Percentiles rank a stretch among this genome's conserved stretches.
Conservation (phyloP, 2,888 invertebrate species). For the Zhuqinia jingwanae region DNA sequence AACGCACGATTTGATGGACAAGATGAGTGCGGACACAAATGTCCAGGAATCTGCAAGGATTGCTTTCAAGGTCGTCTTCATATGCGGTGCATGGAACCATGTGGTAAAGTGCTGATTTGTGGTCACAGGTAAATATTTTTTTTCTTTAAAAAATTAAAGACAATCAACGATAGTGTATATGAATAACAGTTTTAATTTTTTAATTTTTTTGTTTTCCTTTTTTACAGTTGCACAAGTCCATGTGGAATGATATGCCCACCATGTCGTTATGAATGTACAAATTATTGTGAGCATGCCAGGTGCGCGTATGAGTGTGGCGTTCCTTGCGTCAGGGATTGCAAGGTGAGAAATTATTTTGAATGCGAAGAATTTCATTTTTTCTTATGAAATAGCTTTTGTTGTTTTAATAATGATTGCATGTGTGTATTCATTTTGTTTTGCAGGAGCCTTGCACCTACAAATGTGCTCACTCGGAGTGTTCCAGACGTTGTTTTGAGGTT, state of each 20-base stretch:
- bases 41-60: conserved; percentile 83
- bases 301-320: conserved; percentile 76
- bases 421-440: background rate
- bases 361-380: background rate
- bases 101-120: conserved; percentile 84
- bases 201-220: too few species aligned
- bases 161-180: too few species aligned
- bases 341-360: too few species aligned
- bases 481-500: conserved; percentile 76
- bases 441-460: conserved; percentile 1
- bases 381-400: background rate
- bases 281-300: conserved; percentile 73
- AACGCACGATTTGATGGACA: conserved; percentile 74
- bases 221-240: conserved; percentile 27
- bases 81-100: conserved; percentile 83
- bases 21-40: conserved; percentile 82
- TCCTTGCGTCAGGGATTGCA: conserved; percentile 58
- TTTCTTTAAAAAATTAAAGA: too few species aligned
- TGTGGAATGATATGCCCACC: conserved; percentile 51
- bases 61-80: conserved; percentile 86
- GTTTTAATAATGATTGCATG: too few species aligned
- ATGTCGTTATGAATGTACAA: conserved; percentile 52
- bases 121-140: conserved; percentile 83
- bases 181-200: too few species aligned
- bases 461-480: background rate